Evolutionary conservation across 2,888 invertebrate species (phyloP).

Genomic region (Eucera pruinosa): DNA sequence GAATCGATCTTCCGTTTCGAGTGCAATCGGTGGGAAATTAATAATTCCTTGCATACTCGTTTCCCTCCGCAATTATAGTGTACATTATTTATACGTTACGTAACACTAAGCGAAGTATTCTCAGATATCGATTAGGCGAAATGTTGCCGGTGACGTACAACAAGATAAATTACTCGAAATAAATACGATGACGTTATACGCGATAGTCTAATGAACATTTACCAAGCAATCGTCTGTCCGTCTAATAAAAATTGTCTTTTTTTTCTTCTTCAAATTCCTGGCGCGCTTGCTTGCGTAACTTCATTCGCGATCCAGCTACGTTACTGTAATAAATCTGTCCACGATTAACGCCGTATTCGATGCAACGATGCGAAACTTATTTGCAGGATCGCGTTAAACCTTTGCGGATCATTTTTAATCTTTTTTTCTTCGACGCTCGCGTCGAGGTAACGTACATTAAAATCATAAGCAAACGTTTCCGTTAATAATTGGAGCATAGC

Average conservation of each 20-base stretch:
- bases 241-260: constrained; percentile 12
- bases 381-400: no score
- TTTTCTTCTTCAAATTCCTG: constrained; percentile 2
- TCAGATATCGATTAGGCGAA: constrained; percentile 23
- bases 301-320: no score
- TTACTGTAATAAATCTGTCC: background rate
- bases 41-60: constrained; percentile 18
- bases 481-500: no score
- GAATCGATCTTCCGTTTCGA: constrained; percentile 6
- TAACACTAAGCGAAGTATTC: constrained; percentile 37
- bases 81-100: constrained; percentile 14
- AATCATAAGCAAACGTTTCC: no score
- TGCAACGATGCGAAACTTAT: no score
- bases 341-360: constrained; percentile 11
- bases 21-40: constrained; percentile 1
- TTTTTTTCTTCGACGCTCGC: no score
- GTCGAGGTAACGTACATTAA: no score
- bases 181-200: constrained; percentile 33
- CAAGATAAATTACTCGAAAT: constrained; percentile 39
- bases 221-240: constrained; percentile 4
- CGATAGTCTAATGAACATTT: background rate
- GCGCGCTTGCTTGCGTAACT: background rate
- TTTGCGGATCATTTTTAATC: no score
- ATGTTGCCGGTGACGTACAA: constrained; percentile 11
- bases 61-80: constrained; percentile 1